Conservation (phyloP, 2,888 invertebrate genomes). For the Chaitophorus viminalis region DNA sequence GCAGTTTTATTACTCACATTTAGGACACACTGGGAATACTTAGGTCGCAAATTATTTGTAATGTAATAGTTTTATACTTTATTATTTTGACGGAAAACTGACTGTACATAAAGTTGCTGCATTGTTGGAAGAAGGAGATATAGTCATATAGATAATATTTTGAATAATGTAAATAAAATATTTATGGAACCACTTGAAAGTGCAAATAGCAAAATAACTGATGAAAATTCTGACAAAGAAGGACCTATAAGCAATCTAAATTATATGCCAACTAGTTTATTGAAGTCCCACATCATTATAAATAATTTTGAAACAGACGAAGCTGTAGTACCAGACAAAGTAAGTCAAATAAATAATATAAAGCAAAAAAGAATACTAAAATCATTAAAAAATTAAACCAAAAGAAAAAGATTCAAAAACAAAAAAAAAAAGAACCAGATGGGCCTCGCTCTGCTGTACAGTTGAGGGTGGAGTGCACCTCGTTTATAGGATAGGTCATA, state of each 20-base stretch:
- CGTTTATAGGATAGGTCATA: too few relatives aligned
- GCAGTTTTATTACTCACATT: too few relatives aligned
- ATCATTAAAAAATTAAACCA: not conserved
- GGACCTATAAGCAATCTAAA: not conserved
- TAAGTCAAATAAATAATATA: not conserved
- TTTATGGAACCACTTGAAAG: not conserved
- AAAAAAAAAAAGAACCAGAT: too few relatives aligned
- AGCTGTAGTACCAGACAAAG: not conserved
- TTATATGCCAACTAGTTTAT: constrained; percentile 13
- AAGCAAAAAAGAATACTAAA: not conserved
- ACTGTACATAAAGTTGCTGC: not conserved
- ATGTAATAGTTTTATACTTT: too few relatives aligned
- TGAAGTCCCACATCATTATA: not conserved
- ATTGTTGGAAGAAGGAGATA: constrained; percentile 10
- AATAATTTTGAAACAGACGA: constrained; percentile 1
- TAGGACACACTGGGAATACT: too few relatives aligned
- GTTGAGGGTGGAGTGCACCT: too few relatives aligned
- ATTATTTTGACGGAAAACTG: too few relatives aligned
- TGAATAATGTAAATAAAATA: not conserved
- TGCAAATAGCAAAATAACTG: not conserved
- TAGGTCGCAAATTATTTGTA: too few relatives aligned
- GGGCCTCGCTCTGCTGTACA: too few relatives aligned
- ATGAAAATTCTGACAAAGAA: not conserved
- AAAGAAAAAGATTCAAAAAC: not conserved
- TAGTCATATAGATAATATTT: constrained; percentile 3